phyloP scores from a whole-genome alignment of 2,113 vertebrate genomes.

The Corythaeola cristata region DNA sequence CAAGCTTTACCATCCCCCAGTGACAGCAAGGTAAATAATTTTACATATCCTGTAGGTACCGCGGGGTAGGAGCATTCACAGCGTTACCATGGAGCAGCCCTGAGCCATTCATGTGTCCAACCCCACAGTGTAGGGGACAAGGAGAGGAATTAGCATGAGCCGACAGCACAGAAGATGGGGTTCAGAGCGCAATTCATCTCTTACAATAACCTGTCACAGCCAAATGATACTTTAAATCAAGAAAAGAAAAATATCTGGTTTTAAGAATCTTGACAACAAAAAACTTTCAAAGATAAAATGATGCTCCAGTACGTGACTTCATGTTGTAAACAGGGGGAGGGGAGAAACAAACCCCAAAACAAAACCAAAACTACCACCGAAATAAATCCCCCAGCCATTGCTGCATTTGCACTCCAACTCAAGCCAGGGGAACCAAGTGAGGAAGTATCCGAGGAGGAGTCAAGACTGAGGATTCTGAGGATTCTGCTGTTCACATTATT shows the following conservation, averaged over 20 bases:
- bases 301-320: neutral
- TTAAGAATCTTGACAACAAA: neutral
- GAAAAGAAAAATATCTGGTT: neutral
- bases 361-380: neutral
- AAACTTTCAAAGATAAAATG: neutral
- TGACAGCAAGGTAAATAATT: neutral
- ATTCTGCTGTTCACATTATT: constrained; percentile 50
- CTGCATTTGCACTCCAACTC: neutral
- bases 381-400: neutral
- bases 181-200: neutral
- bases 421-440: neutral
- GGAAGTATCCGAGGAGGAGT: neutral
- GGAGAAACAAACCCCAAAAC: too few species aligned
- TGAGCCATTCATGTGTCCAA: neutral
- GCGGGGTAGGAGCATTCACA: neutral
- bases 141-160: neutral
- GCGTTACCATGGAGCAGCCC: constrained; percentile 6
- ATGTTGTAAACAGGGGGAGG: neutral
- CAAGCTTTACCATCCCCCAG: neutral
- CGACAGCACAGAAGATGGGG: neutral
- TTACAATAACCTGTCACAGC: neutral
- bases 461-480: neutral
- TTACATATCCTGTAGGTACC: neutral
- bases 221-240: neutral
- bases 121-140: neutral